Evolutionary conservation across 1,140 invertebrate species (phyloP), one percentile per base, ranked within the genome.

Genomic region (Brachionus calyciflorus): DNA sequence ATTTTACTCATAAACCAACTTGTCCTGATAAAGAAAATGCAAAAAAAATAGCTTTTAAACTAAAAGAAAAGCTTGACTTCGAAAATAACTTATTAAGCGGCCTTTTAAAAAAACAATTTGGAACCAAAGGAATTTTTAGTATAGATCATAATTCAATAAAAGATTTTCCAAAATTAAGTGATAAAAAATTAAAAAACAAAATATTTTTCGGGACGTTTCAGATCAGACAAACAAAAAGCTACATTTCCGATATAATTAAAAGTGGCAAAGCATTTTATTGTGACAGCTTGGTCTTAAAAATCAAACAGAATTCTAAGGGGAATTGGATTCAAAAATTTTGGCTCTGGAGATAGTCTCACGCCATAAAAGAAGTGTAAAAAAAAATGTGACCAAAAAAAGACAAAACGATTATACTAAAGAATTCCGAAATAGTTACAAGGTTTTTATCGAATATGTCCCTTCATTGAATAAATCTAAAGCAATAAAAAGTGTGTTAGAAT

Each of bases 21-120:
- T 53, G 51, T 53, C 51, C 51, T 53, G 51, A 53, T 53, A 9
- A 24, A 4, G 51, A 53, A 53, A 21, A 53, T 53, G 51, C 21
- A 6, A 3, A 21, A 53, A 24, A 24, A 3, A 53, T 21, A 24
- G 51, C 51, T 4, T 2, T 21, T 3, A 53, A 53, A 24, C 2
- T 53, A 19, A 53, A 53, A 21, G 51, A 53, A 53, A 53, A 24
- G 24, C 3, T 21, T 21, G 10, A 24, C 17, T 4, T 53, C 5
- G 24, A 53, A 26, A 6, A 53, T 3, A 53, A 53, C 12, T 3
- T 10, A 4, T 26, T 53, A 24, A 12, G 24, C 12, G 17, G 17
- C 24, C 12, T 53, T 2, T 53, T 53, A 21, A 53, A 2, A 3
- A 53, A 53, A 53, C 51, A 53, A 3, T 24, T 53, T 3, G 28